Percentiles rank a stretch among this genome's conserved stretches.
These are phyloP conservation scores for Folsomia manolachei DNA, from an alignment of 2,888 invertebrate genomes.

Conservation along the genomic window DNA sequence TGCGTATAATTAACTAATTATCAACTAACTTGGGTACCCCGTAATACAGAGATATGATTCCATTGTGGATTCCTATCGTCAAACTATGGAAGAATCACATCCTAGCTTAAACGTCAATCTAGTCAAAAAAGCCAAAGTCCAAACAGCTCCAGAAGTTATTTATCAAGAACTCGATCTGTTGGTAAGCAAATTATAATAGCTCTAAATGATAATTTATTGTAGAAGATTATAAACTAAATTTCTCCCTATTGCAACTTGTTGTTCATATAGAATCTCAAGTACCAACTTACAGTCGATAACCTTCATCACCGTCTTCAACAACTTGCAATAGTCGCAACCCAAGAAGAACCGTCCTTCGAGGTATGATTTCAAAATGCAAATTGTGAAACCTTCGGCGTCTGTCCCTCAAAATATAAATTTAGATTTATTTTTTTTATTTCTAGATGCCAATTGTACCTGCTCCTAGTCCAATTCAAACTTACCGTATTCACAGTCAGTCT, in stretches of 20 bases:
- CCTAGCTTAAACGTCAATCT: conserved; percentile 69
- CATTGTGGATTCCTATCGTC: conserved; percentile 78
- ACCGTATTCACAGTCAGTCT: conserved; percentile 39
- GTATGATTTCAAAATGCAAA: conserved; percentile 57
- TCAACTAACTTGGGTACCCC: conserved; percentile 19
- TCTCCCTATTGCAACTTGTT: no score
- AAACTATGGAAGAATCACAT: conserved; percentile 75
- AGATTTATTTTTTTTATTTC: conserved; percentile 16
- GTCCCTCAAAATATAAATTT: no score
- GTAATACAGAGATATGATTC: conserved; percentile 74
- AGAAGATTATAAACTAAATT: no score
- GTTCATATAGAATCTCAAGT: conserved; percentile 75
- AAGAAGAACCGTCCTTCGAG: conserved; percentile 72
- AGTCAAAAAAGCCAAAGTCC: conserved; percentile 52
- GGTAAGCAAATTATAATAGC: no score
- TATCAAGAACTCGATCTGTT: conserved; percentile 74
- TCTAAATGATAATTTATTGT: no score
- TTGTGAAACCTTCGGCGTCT: no score
- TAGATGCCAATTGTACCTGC: conserved; percentile 46
- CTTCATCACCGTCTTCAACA: conserved; percentile 68
- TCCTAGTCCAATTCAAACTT: conserved; percentile 51
- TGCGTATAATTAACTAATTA: conserved; percentile 5
- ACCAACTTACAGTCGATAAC: conserved; percentile 68
- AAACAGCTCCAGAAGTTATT: conserved; percentile 69
- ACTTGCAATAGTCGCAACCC: conserved; percentile 62